A percentile compares a stretch with the other conserved stretches of the same genome.
Conservation (phyloP, 2,797 vertebrate genomes). For the Masticophis lateralis region DNA sequence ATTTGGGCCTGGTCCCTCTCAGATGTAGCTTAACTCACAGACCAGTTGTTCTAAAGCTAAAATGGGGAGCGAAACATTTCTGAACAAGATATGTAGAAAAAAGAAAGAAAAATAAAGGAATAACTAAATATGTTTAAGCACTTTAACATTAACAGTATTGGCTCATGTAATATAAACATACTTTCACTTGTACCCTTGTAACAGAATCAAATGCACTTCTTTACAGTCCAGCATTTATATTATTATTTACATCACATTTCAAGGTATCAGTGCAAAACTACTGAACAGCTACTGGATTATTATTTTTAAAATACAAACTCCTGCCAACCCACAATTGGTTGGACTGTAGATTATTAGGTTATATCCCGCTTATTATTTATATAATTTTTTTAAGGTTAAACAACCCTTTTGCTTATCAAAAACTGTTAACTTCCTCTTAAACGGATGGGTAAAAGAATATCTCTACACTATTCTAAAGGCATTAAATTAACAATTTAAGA, state of each 20-base stretch:
- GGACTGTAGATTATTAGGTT: background rate
- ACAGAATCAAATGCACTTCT: accelerated
- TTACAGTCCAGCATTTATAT: accelerated
- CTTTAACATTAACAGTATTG: background rate
- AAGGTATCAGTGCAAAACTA: background rate
- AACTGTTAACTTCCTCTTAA: background rate
- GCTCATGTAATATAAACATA: background rate
- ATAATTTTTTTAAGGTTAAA: background rate
- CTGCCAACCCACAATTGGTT: accelerated
- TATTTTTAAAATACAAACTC: background rate
- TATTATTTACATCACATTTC: accelerated
- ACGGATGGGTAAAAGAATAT: background rate
- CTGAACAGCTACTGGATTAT: background rate
- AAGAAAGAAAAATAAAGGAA: background rate
- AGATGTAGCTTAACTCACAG: background rate
- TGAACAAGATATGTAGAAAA: background rate
- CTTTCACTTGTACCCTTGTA: background rate
- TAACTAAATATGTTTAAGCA: background rate
- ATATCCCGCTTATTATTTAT: background rate
- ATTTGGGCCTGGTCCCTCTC: background rate
- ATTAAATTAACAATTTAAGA: background rate
- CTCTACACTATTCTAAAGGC: background rate
- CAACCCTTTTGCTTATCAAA: background rate
- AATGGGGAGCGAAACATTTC: background rate
- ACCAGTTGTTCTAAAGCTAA: background rate